Base-by-base conservation (phyloP, 2,888 invertebrate genomes). In the Leptopilina syphax region DNA sequence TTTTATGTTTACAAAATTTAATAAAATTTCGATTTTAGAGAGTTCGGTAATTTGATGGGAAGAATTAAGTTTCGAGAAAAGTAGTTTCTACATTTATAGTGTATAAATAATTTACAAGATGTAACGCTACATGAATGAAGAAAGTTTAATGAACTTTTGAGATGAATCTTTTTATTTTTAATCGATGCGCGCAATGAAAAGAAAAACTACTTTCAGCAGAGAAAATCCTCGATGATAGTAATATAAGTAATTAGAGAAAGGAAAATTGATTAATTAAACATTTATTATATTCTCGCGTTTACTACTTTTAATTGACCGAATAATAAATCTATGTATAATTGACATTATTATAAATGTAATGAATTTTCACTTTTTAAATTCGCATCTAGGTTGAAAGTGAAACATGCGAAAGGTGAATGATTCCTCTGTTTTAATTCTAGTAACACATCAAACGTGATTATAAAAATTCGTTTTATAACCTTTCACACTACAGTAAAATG, bases 371-470 rank as follows among this genome's bases (percentile, higher is more conserved):
- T 50, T 50, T 50, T 50, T 47, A 1, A 47, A 9, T 47, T 50
- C 50, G 50, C 73, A 57, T 73, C 7, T n/a, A 47, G 70, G 27
- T 73, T 57, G 73, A 73, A 73, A 73, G 57, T 34, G 73, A 57
- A 34, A 57, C 27, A 57, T 54, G 57, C 73, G 27, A 24, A 73
- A 57, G 57, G 57, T 73, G 73, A 57, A 73, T 70, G 27, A 70
- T 54, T 50, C 12, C 50, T 1, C 10, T 12, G 34, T 34, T 34
- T 34, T 4, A 34, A 50, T 12, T 44, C 7, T 44, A 44, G 5
- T 44, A 34, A 34, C 34, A 34, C 34, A 34, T 34, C 34, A 34
- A 18, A 34, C 4, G 34, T 34, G 34, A 34, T 34, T 34, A 34
- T 34, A 34, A 34, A 34, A 34, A 34, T 34, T 34, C 34, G 34